phyloP scores from a whole-genome alignment of 2,797 vertebrate species.

The Sebastes cheni region DNA sequence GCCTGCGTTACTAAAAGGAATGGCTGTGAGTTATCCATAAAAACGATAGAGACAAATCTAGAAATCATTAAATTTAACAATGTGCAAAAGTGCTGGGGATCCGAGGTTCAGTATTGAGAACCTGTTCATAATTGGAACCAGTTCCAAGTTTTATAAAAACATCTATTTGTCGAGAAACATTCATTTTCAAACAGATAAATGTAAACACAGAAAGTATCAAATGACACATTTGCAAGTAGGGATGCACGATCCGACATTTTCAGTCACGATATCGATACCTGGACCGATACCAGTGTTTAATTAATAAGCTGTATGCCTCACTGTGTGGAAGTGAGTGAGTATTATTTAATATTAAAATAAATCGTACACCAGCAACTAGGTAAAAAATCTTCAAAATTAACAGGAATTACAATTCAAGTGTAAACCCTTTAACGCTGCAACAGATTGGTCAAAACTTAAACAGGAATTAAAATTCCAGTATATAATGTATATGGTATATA shows the following conservation, averaged over 20 bases:
- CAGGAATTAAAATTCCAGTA: too few relatives aligned
- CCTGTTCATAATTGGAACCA: neutral
- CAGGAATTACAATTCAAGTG: too few relatives aligned
- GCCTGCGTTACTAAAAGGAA: neutral
- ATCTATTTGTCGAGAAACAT: neutral
- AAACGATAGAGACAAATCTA: neutral
- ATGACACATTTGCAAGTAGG: neutral
- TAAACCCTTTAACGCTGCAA: too few relatives aligned
- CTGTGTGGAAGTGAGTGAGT: neutral
- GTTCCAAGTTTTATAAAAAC: neutral
- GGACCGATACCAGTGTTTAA: neutral
- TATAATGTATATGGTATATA: too few relatives aligned
- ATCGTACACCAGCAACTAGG: too few relatives aligned
- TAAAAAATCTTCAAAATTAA: too few relatives aligned
- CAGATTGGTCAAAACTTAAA: too few relatives aligned
- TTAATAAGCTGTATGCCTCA: neutral
- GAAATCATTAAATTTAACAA: neutral
- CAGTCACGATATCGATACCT: too few relatives aligned
- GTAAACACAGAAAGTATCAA: neutral
- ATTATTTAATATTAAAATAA: too few relatives aligned
- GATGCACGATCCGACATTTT: neutral
- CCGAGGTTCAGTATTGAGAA: neutral
- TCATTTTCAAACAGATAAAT: neutral
- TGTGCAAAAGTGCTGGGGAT: neutral
- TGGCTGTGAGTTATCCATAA: neutral